A percentile compares a stretch with the other conserved stretches of the same genome.
Conservation (phyloP, 2,888 invertebrate species). For the Lamellibrachia satsuma region DNA sequence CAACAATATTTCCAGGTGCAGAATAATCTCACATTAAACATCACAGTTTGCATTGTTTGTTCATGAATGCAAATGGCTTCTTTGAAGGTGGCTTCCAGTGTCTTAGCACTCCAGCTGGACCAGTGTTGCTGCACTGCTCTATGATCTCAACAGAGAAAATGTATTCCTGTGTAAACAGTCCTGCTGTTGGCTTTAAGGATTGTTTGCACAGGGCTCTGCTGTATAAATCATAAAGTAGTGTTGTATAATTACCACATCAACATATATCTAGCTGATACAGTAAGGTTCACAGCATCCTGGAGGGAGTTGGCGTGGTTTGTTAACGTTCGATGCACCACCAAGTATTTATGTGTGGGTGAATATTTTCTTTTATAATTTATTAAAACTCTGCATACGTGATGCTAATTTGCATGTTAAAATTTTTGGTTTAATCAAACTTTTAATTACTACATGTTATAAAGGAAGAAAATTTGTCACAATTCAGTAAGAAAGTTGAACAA, state of each 20-base stretch:
- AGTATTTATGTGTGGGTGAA: background rate
- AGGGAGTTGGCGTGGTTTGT: background rate
- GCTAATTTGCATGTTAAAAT: background rate
- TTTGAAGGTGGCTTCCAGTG: background rate
- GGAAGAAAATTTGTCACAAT: no score
- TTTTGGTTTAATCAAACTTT: background rate
- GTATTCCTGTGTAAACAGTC: conserved; percentile 12
- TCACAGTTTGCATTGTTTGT: background rate
- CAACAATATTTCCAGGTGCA: background rate
- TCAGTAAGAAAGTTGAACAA: no score
- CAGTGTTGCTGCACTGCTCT: background rate
- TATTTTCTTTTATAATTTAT: background rate
- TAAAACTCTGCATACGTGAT: background rate
- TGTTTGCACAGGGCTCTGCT: background rate
- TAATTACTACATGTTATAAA: background rate
- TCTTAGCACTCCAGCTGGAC: background rate
- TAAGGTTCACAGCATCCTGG: background rate
- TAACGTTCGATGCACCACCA: background rate
- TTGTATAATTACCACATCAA: background rate
- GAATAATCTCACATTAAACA: background rate
- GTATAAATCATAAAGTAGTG: background rate
- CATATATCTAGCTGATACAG: background rate
- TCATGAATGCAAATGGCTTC: background rate
- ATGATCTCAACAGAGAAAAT: background rate
- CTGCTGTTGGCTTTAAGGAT: conserved; percentile 3